These are phyloP conservation scores for Pardosa pseudoannulata DNA, from an alignment of 2,888 invertebrate genomes.

Conservation along the genomic window DNA sequence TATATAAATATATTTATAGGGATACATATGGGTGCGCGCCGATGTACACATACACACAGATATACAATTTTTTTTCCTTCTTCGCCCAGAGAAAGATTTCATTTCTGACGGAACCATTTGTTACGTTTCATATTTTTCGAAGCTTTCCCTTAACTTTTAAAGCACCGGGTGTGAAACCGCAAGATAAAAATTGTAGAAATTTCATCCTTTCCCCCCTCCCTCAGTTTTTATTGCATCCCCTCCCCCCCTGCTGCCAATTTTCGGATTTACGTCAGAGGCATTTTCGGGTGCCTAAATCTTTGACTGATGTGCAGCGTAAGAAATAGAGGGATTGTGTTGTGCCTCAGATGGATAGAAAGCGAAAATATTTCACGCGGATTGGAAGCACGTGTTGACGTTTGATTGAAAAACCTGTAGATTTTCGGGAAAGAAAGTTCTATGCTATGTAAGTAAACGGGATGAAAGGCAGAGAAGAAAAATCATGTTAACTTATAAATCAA, in stretches of 20 bases:
- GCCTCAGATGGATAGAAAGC: neutral
- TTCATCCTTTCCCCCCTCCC: neutral
- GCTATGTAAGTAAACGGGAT: too few relatives aligned
- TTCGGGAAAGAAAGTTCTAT: too few relatives aligned
- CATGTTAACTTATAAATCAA: too few relatives aligned
- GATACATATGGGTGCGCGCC: slow-evolving; percentile 15
- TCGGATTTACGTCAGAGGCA: slow-evolving; percentile 41
- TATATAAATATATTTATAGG: neutral
- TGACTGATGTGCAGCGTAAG: slow-evolving; percentile 37
- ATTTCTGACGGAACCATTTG: slow-evolving; percentile 51
- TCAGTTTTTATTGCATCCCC: neutral
- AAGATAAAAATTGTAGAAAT: slow-evolving; percentile 58
- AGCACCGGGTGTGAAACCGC: slow-evolving; percentile 62
- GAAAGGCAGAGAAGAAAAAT: too few relatives aligned
- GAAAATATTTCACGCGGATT: neutral
- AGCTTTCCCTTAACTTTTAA: slow-evolving; percentile 67
- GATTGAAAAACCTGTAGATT: neutral
- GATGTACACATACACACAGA: neutral
- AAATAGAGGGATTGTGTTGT: slow-evolving; percentile 11
- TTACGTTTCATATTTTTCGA: slow-evolving; percentile 37
- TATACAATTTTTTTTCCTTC: neutral
- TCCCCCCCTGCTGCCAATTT: slow-evolving; percentile 11
- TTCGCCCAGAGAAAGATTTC: too few relatives aligned
- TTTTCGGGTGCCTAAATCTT: slow-evolving; percentile 50
- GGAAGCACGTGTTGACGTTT: neutral